These are phyloP conservation scores for Idaea aversata DNA, from an alignment of 2,888 invertebrate genomes.

Conservation along the genomic window DNA sequence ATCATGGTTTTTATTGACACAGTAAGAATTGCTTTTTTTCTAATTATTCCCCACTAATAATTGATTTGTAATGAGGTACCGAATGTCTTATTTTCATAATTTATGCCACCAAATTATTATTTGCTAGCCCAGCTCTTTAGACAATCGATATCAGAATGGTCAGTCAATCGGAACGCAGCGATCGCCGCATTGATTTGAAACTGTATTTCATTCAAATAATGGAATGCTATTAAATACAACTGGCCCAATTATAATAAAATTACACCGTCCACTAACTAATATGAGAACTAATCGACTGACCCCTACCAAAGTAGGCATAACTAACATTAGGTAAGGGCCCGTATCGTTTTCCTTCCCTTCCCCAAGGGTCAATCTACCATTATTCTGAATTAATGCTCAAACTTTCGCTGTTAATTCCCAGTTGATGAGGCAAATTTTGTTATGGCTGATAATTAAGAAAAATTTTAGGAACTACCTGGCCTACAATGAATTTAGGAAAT, in stretches of 20 bases:
- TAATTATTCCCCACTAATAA: no score
- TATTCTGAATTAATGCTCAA: conserved; percentile 70
- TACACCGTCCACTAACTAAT: conserved; percentile 1
- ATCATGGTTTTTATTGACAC: no score
- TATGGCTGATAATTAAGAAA: conserved; percentile 54
- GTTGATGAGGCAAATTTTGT: conserved; percentile 62
- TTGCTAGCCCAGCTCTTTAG: no score
- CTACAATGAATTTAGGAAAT: conserved; percentile 17
- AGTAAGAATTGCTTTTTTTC: no score
- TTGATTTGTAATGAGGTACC: no score
- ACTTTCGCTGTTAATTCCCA: conserved; percentile 60
- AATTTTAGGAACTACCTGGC: conserved; percentile 27
- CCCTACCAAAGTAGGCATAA: conserved; percentile 56
- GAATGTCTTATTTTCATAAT: no score
- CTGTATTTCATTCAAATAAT: neutral
- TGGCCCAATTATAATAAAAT: neutral
- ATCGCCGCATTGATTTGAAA: no score
- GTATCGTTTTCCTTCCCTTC: conserved; percentile 52
- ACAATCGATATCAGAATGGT: no score
- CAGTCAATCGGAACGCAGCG: no score
- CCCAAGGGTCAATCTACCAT: conserved; percentile 64
- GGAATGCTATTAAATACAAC: neutral
- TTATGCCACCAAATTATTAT: no score
- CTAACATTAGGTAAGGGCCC: conserved; percentile 57
- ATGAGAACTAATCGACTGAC: conserved; percentile 47